Evolutionary conservation across 2,888 invertebrate species (phyloP).

Genomic region (Smittia aterrima): DNA sequence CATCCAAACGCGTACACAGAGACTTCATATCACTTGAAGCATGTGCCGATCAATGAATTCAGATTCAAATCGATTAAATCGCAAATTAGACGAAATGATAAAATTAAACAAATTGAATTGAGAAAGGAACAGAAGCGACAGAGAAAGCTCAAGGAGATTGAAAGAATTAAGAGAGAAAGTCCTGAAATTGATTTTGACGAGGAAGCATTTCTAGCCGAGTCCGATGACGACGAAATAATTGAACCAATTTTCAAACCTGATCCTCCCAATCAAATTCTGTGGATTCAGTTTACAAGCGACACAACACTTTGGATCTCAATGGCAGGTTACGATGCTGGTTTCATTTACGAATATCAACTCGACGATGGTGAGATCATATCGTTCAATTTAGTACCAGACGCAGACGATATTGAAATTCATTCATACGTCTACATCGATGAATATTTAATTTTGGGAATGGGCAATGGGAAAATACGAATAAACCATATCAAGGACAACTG

Average conservation of each 20-base stretch:
- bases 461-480: slow-evolving; percentile 61
- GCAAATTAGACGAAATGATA: slow-evolving; percentile 60
- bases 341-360: slow-evolving; percentile 62
- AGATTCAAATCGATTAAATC: slow-evolving; percentile 62
- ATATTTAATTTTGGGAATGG: slow-evolving; percentile 62
- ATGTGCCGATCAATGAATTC: slow-evolving; percentile 50
- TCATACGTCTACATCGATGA: slow-evolving; percentile 56
- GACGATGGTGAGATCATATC: slow-evolving; percentile 54
- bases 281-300: slow-evolving; percentile 57
- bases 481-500: slow-evolving; percentile 57
- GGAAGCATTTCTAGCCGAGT: slow-evolving; percentile 57
- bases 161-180: slow-evolving; percentile 58
- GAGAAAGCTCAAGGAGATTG: slow-evolving; percentile 60
- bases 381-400: slow-evolving; percentile 56
- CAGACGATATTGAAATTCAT: slow-evolving; percentile 60
- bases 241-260: slow-evolving; percentile 59
- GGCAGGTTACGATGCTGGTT: slow-evolving; percentile 66
- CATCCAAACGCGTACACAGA: slow-evolving; percentile 54
- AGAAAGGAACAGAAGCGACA: slow-evolving; percentile 57
- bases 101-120: slow-evolving; percentile 58
- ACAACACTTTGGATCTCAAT: slow-evolving; percentile 62
- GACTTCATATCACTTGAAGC: slow-evolving; percentile 53
- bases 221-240: slow-evolving; percentile 58
- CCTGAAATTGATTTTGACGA: slow-evolving; percentile 62
- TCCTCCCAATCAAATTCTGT: slow-evolving; percentile 59